A percentile compares a stretch with the other conserved stretches of the same genome.
These are phyloP conservation scores for Microtus richardsoni DNA, from an alignment of 2,113 vertebrate genomes.

Conservation along the genomic window DNA sequence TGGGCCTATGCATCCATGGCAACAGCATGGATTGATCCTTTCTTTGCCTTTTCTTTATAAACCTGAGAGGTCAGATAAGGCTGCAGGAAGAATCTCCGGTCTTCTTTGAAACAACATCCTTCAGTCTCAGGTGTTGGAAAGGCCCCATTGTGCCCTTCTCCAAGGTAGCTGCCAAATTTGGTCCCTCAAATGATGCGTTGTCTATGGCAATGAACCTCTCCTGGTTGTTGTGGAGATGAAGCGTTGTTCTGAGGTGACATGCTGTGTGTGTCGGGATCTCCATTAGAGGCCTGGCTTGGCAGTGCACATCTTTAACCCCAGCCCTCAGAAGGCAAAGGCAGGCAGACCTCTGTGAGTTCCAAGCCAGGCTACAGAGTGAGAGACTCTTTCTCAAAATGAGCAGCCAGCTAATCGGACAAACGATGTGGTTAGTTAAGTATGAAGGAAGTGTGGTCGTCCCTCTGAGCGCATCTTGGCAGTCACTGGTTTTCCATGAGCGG, in stretches of 20 bases:
- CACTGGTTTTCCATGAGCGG: too few species aligned
- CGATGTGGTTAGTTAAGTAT: background rate
- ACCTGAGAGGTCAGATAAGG: background rate
- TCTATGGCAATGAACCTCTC: background rate
- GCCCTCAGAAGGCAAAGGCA: background rate
- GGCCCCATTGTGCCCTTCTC: background rate
- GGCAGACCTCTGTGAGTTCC: background rate
- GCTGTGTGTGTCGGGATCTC: background rate
- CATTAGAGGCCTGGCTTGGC: background rate
- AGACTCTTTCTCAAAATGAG: background rate
- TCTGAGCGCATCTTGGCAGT: background rate
- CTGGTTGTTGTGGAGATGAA: background rate
- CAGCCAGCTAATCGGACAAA: too few species aligned
- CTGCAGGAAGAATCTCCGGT: background rate
- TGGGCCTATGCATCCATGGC: background rate
- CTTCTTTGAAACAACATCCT: background rate
- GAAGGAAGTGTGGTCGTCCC: background rate
- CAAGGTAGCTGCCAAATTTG: background rate
- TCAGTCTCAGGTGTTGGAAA: background rate
- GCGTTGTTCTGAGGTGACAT: background rate
- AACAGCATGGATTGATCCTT: background rate
- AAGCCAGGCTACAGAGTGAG: background rate
- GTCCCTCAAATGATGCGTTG: background rate
- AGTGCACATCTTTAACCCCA: background rate
- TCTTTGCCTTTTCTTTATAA: background rate